Percentiles rank a stretch among this genome's conserved stretches.
phyloP scores from a whole-genome alignment of 2,113 vertebrate species.

The Bubalus kerabau region DNA sequence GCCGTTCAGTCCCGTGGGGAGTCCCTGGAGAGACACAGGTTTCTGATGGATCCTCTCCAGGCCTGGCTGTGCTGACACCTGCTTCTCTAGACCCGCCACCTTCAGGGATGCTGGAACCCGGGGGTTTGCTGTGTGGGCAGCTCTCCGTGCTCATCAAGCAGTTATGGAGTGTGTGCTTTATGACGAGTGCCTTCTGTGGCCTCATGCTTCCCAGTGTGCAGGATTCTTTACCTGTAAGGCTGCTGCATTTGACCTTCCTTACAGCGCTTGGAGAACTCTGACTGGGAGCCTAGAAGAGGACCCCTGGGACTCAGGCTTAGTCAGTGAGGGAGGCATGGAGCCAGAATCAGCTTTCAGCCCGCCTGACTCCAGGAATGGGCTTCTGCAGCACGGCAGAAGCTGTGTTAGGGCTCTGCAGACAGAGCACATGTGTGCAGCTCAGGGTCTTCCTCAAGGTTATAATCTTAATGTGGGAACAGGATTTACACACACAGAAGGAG shows the following conservation, averaged over 20 bases:
- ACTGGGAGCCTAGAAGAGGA: neutral
- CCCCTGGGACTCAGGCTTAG: neutral
- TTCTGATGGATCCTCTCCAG: neutral
- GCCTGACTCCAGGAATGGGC: neutral
- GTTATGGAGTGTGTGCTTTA: rapidly evolving
- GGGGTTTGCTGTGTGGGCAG: neutral
- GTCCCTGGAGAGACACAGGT: neutral
- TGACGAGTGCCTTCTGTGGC: rapidly evolving
- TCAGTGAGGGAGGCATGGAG: neutral
- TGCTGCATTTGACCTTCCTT: neutral
- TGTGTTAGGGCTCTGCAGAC: rapidly evolving
- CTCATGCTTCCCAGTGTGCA: rapidly evolving
- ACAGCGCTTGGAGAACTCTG: neutral
- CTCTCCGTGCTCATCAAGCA: rapidly evolving
- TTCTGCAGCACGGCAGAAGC: neutral
- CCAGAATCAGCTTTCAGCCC: neutral
- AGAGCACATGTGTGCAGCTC: neutral
- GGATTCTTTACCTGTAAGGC: neutral
- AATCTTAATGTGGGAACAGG: neutral
- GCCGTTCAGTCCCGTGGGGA: neutral
- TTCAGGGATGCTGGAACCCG: neutral
- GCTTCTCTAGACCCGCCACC: neutral
- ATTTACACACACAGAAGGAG: neutral
- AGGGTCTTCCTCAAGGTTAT: neutral
- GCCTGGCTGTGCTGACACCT: neutral